Evolutionary conservation across 2,797 vertebrate species (phyloP), one percentile per base, ranked within the genome.

Genomic region (Eleutherodactylus coqui): DNA sequence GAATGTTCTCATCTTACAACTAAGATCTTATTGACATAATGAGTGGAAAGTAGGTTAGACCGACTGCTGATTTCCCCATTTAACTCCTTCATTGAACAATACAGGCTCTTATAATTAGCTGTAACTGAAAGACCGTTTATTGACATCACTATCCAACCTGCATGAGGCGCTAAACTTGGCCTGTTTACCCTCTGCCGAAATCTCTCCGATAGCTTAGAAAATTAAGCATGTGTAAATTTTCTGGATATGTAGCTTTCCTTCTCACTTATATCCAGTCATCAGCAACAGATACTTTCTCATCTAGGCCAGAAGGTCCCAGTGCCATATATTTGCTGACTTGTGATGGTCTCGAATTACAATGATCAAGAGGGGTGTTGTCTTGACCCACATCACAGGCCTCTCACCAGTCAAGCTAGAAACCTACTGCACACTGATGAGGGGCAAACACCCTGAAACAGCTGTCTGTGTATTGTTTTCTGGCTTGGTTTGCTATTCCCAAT

Each of bases 11-110:
- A 78, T 55, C 45, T 9, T 32, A 21, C 17, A 69, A 70, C 58
- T 34, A 19, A 43, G 62, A 55, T 78, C 41, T 70, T 76, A 62
- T 70, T 78, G 75, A 53, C 43, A 70, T 55, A 82, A 82, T 53
- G 60, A 84, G 64, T 36, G 17, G 45, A 75, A 83, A 83, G 49
- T 83, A 83, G 80, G 67, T 27, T 41, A 82, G 80, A 2, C 32
- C 4, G 34, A 43, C 47, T 24, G 49, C 80, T 73, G 67, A 8
- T 73, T 82, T 81, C 11, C 34, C n/a, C 41, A 32, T 43, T 80
- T 80, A 80, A 80, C 78, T 64, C 78, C 27, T 64, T 80, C 27
- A 27, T 24, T 24, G 58, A 79, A 17, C 24, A 27, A 27, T 24
- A 79, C 19, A 58, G 5, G 21, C 76, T 78, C 5, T 29, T 64